A percentile compares a stretch with the other conserved stretches of the same genome.
Evolutionary conservation across 2,888 invertebrate genomes (phyloP).

Genomic region (Tipula vernalis): DNA sequence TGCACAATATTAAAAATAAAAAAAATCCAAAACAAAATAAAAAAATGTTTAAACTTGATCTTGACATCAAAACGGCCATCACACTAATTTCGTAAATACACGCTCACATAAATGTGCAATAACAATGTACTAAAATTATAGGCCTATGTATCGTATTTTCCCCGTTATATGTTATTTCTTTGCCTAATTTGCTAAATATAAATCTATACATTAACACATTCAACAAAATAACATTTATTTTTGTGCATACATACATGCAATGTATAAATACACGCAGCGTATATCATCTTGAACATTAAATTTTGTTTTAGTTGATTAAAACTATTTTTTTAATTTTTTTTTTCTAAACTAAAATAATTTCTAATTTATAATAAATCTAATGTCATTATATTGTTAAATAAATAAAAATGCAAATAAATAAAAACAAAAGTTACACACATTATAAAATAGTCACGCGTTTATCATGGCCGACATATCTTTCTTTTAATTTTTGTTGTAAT

Average conservation of each 20-base stretch:
- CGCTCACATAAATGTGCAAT: not conserved
- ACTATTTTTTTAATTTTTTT: too few relatives aligned
- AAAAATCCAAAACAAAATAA: too few relatives aligned
- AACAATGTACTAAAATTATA: not conserved
- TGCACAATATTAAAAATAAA: not conserved
- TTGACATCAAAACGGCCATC: not conserved
- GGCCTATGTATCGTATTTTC: not conserved
- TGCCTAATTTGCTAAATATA: not conserved
- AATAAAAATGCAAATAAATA: not conserved
- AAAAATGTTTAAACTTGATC: not conserved
- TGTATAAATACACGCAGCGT: not conserved
- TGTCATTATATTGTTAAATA: not conserved
- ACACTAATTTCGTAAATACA: not conserved
- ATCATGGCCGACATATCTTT: constrained; percentile 10
- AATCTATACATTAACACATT: not conserved
- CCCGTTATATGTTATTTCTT: not conserved
- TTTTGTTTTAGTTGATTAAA: not conserved
- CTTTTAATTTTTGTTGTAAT: not conserved
- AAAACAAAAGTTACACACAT: not conserved
- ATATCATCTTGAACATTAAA: not conserved
- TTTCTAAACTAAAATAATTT: not conserved
- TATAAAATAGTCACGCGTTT: constrained; percentile 9
- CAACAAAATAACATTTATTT: not conserved
- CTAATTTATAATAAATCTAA: not conserved
- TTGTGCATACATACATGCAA: not conserved